Percentiles rank a stretch among this genome's conserved stretches.
Conservation (phyloP, 92 coral and sea anemone species). For the Siderastrea radians region DNA sequence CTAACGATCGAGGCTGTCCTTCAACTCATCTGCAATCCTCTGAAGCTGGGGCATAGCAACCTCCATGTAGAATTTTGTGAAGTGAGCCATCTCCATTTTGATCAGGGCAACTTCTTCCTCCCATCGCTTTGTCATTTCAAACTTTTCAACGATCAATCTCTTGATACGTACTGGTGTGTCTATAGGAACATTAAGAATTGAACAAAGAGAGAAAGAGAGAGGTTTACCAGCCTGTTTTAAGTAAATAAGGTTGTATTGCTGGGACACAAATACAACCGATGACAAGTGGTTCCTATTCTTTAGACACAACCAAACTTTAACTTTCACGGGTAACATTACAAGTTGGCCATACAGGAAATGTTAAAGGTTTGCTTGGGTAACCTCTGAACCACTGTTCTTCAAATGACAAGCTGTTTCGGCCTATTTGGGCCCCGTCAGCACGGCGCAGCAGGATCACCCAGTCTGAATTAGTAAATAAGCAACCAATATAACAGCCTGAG, state of each 20-base stretch:
- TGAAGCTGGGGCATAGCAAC: conserved; percentile 16
- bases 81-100: conserved; percentile 55
- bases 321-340: background rate
- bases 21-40: background rate
- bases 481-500: background rate
- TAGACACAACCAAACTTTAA: no score
- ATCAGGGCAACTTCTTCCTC: conserved; percentile 49
- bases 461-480: no score
- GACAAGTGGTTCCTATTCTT: no score
- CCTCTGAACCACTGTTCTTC: no score
- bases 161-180: conserved; percentile 57
- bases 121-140: conserved; percentile 54
- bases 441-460: conserved; percentile 35
- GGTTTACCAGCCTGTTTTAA: no score
- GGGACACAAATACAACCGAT: no score
- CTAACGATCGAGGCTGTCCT: no score
- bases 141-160: conserved; percentile 42
- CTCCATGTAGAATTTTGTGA: conserved; percentile 25
- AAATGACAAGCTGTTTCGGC: conserved; percentile 30
- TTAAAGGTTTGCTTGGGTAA: no score
- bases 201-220: background rate
- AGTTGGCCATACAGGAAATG: no score
- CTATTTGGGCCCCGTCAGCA: conserved; percentile 53
- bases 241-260: no score
- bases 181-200: conserved; percentile 9